Base-by-base conservation (phyloP, 1,140 invertebrate species). In the Megalopta genalis region DNA sequence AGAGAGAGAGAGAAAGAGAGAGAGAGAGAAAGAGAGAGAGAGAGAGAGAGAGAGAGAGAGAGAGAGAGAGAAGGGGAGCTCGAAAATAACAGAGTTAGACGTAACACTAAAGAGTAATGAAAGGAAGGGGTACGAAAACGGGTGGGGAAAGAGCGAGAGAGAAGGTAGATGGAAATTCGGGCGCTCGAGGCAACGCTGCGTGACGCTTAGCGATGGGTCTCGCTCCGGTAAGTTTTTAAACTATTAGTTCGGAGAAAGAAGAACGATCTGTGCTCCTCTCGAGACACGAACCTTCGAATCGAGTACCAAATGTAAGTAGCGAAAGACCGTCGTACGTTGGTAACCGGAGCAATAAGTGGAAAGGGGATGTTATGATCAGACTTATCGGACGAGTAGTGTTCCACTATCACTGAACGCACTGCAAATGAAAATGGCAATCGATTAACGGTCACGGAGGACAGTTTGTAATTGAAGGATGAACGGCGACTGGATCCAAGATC, bases 161-260 rank as follows among this genome's bases (percentile, higher is more conserved):
- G 82, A 73, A 57, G 74, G 16, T 60, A 27, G 73, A 80, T 77
- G 77, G 75, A 77, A 75, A 72, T 74, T 81, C 73, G 76, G 79
- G 73, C 57, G 85, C 70, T 85, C 77, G 69, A 79, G 72, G 82
- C 82, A 80, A 78, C 72, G 82, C 71, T 84, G 76, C 72, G 84
- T 84, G 84, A 71, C 77, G 75, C 68, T 73, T 23, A 77, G 68
- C 76, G 68, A 77, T 77, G 68, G 76, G 9, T 27, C 25, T 49
- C 9, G 7, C 12, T 63, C 12, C 18, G 7, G 12, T 8, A 18
- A 46, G 21, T 46, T 63, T 37, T n/a, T 54, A 2, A 77, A 46
- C 42, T 49, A 68, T 46, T 76, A 59, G 18, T n/a, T 25, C 10
- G 1, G 0, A 2, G 42, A 0, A 37, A 21, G 0, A 8, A 67